These are phyloP conservation scores for Malacoctenus gilli DNA, from an alignment of 2,797 vertebrate species.

Conservation along the genomic window DNA sequence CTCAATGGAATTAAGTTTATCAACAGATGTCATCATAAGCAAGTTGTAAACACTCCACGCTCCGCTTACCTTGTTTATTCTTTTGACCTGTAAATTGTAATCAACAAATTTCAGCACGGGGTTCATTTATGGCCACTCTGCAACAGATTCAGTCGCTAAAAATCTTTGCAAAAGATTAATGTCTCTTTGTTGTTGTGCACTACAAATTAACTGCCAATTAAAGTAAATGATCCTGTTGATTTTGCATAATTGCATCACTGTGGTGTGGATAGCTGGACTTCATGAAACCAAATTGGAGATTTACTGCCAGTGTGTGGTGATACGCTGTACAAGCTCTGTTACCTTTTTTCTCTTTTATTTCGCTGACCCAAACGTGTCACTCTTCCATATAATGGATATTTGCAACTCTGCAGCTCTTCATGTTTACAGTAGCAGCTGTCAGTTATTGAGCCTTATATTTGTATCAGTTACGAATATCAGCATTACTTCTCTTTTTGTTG, in stretches of 20 bases:
- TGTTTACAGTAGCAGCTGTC: neutral
- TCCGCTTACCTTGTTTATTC: slow-evolving; percentile 1
- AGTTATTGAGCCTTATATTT: slow-evolving; percentile 1
- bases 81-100: slow-evolving; percentile 4
- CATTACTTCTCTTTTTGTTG: neutral
- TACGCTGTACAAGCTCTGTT: too few relatives aligned
- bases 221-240: neutral
- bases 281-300: neutral
- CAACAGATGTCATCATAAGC: slow-evolving; percentile 14
- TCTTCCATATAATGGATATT: neutral
- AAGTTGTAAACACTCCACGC: neutral
- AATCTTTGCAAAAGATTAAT: neutral
- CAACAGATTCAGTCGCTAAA: neutral
- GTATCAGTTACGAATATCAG: slow-evolving; percentile 1
- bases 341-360: neutral
- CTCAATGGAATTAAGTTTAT: slow-evolving; percentile 13
- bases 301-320: neutral
- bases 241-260: neutral
- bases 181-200: neutral
- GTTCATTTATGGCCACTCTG: neutral
- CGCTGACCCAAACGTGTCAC: neutral
- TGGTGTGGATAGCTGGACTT: neutral
- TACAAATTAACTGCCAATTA: neutral
- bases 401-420: neutral
- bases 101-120: neutral